Percentiles rank a stretch among this genome's conserved stretches.
Evolutionary conservation across 2,888 invertebrate genomes (phyloP).

Genomic region (Melangyna quadrimaculata): DNA sequence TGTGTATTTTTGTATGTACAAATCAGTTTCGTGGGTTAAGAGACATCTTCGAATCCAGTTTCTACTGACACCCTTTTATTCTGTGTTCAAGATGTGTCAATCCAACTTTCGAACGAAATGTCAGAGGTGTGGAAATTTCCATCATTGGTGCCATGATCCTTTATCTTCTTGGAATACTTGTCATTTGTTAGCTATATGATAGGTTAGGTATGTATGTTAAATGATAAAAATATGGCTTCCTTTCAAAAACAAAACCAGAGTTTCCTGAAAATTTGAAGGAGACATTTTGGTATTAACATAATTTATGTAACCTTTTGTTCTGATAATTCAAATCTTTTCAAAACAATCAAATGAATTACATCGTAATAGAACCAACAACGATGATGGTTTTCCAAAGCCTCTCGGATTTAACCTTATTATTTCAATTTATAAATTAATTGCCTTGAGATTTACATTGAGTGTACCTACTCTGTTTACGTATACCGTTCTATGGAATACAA

Average conservation of each 20-base stretch:
- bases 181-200: not conserved
- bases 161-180: not conserved
- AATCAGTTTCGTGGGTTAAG: not conserved
- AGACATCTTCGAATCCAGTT: not conserved
- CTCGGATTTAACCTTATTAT: not conserved
- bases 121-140: not conserved
- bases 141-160: not conserved
- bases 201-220: not conserved
- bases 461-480: not conserved
- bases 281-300: too few species aligned
- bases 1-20: not conserved
- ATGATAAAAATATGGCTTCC: not conserved
- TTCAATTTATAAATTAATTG: conserved; percentile 22
- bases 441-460: conserved; percentile 8
- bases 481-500: too few species aligned
- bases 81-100: not conserved
- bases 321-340: conserved; percentile 8
- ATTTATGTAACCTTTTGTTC: not conserved
- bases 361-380: not conserved
- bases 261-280: not conserved
- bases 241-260: not conserved
- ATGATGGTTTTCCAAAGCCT: not conserved
- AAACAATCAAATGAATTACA: conserved; percentile 11
- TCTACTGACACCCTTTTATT: not conserved
- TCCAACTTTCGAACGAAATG: not conserved